phyloP scores from a whole-genome alignment of 1,140 invertebrate species.

The Drosophila ficusphila region DNA sequence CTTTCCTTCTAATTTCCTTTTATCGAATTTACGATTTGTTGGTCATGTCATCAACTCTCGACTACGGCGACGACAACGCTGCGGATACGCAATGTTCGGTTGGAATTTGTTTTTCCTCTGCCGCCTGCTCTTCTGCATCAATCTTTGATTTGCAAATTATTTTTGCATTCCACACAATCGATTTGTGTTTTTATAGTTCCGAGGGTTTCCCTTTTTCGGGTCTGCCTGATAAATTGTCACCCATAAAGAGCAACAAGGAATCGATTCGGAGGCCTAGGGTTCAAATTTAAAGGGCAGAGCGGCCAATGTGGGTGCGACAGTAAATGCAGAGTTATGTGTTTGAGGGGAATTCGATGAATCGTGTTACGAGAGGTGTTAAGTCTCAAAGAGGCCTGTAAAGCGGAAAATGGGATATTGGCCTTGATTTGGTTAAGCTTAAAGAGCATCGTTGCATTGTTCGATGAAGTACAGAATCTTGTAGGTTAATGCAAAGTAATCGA shows the following conservation, averaged over 20 bases:
- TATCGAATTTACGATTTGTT: constrained; percentile 83
- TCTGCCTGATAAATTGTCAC: constrained; percentile 56
- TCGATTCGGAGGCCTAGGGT: constrained; percentile 29
- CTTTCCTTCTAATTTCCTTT: constrained; percentile 79
- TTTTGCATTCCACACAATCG: constrained; percentile 59
- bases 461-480: too few species aligned
- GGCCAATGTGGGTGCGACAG: constrained; percentile 17
- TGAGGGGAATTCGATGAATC: background rate
- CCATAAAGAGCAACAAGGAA: constrained; percentile 32
- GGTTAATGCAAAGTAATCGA: constrained; percentile 7
- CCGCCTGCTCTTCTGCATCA: constrained; percentile 22
- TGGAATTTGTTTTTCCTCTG: constrained; percentile 48
- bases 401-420: background rate
- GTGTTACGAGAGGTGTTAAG: background rate
- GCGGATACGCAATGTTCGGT: constrained; percentile 27
- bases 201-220: constrained; percentile 12
- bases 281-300: constrained; percentile 21
- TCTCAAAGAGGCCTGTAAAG: background rate
- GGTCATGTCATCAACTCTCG: constrained; percentile 70
- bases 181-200: constrained; percentile 64
- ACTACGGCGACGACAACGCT: constrained; percentile 26
- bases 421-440: too few species aligned
- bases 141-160: constrained; percentile 55
- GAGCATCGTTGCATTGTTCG: too few species aligned
- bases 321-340: constrained; percentile 25